A percentile compares a stretch with the other conserved stretches of the same genome.
Evolutionary conservation across 2,888 invertebrate species (phyloP).

Genomic region (Eulithis prunata): DNA sequence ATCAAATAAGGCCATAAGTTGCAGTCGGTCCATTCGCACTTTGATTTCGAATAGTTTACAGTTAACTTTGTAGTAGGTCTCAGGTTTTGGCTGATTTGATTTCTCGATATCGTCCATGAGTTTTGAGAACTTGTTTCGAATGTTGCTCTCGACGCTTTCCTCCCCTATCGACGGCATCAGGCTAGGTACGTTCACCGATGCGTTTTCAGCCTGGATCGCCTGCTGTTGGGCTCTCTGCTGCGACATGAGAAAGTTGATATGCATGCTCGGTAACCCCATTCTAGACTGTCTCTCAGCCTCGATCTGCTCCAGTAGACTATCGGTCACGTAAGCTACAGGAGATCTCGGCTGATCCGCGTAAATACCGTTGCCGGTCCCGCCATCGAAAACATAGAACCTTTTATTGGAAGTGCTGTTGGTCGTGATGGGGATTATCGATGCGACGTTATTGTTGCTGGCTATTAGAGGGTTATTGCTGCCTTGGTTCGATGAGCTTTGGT

Average conservation of each 20-base stretch:
- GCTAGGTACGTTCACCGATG: constrained; percentile 66
- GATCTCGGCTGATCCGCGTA: constrained; percentile 74
- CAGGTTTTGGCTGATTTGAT: constrained; percentile 81
- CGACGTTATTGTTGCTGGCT: constrained; percentile 76
- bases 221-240: constrained; percentile 71
- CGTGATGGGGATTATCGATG: constrained; percentile 75
- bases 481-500: constrained; percentile 80
- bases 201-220: constrained; percentile 55
- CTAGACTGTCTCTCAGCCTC: constrained; percentile 76
- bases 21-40: constrained; percentile 96
- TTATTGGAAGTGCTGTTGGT: constrained; percentile 72
- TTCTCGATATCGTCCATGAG: constrained; percentile 83
- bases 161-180: constrained; percentile 83
- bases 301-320: constrained; percentile 78
- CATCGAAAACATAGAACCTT: constrained; percentile 78
- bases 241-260: constrained; percentile 76
- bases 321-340: constrained; percentile 77
- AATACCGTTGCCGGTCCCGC: constrained; percentile 64
- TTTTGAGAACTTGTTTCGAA: constrained; percentile 83
- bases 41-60: constrained; percentile 84
- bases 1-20: constrained; percentile 96
- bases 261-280: constrained; percentile 80
- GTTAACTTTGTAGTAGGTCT: constrained; percentile 90
- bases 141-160: constrained; percentile 80
- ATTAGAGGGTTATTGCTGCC: constrained; percentile 80